Base-by-base conservation (phyloP, 2,113 vertebrate species). In the Apus apus region DNA sequence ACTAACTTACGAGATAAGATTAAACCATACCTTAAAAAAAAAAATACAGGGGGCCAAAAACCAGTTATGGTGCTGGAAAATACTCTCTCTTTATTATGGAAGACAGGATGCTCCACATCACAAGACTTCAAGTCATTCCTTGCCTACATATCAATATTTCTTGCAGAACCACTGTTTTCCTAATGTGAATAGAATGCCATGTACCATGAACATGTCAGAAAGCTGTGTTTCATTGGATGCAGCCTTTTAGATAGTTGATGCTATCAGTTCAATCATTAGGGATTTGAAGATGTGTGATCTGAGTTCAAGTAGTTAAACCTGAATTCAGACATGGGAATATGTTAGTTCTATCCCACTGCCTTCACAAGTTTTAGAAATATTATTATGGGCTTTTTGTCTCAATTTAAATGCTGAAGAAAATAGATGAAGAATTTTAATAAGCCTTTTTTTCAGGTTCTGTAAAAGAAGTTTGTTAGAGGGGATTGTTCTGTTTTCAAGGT, bases 331-430 rank as follows among this genome's bases (percentile, higher is more conserved):
- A 83, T 32, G n/a, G 65, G 68, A 86, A 61, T 46, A 62, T 8
- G n/a, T 94, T 77, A 40, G 72, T 86, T 93, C 83, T 65, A 50
- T 54, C 88, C 65, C 5, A 9, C 57, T 94, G 75, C 76, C 43
- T 74, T 88, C 4, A 3, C 67, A 29, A 58, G 21, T 83, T 93
- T 81, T 48, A 74, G 76, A 81, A 92, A 81, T 68, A 34, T 20
- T 80, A 50, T 36, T 34, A 5, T 30, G 25, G 75, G 51, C 4
- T 46, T 88, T 81, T 51, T 32, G 51, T 34, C 4, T 29, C 26
- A 57, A 27, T 75, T 92, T 82, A 79, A 87, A 74, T 78, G 54
- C 51, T 77, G 67, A 77, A 26, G 34, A 84, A 68, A 96, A 94
- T 2, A 79, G 40, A 79, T 60, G 30, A 77, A 43, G 64, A 29